phyloP scores from a whole-genome alignment of 1,140 invertebrate species.

The Xylocopa sonorina region DNA sequence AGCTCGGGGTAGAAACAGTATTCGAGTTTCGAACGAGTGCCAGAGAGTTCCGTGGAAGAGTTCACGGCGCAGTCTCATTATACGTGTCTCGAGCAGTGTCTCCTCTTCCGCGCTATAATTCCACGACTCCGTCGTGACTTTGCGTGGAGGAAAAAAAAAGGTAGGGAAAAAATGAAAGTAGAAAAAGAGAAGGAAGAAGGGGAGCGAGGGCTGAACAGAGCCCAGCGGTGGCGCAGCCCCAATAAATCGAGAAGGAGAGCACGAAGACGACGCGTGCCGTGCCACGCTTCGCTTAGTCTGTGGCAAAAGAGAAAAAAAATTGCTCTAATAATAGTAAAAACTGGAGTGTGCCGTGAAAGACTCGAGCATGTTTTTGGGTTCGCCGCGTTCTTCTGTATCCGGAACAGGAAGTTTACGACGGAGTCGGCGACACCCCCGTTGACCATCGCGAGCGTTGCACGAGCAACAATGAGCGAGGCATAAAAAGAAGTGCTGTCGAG shows the following conservation, averaged over 20 bases:
- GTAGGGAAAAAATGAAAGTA: not conserved
- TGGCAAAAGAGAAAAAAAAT: conserved; percentile 75
- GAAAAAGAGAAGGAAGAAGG: not conserved
- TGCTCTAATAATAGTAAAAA: conserved; percentile 80
- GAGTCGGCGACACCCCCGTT: not conserved
- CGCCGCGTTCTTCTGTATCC: conserved; percentile 34
- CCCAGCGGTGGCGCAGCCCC: conserved; percentile 48
- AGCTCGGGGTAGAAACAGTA: not conserved
- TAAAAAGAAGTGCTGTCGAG: not conserved
- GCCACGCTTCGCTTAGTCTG: conserved; percentile 63
- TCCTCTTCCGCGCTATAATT: not conserved
- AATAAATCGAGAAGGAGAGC: conserved; percentile 66
- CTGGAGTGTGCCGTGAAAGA: conserved; percentile 63
- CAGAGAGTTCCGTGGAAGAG: not conserved
- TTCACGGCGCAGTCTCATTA: conserved; percentile 50
- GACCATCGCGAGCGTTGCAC: not conserved
- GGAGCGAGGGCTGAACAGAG: not conserved
- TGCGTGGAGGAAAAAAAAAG: too few species aligned
- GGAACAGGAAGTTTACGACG: conserved; percentile 26
- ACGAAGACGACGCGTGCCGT: conserved; percentile 61
- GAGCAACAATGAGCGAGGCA: not conserved
- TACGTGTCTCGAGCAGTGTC: conserved; percentile 2
- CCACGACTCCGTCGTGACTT: not conserved
- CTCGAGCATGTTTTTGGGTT: conserved; percentile 2
- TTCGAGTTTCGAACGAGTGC: not conserved